These are phyloP conservation scores for Orthochromis malagaraziensis DNA, from an alignment of 2,113 vertebrate genomes.

Conservation along the genomic window DNA sequence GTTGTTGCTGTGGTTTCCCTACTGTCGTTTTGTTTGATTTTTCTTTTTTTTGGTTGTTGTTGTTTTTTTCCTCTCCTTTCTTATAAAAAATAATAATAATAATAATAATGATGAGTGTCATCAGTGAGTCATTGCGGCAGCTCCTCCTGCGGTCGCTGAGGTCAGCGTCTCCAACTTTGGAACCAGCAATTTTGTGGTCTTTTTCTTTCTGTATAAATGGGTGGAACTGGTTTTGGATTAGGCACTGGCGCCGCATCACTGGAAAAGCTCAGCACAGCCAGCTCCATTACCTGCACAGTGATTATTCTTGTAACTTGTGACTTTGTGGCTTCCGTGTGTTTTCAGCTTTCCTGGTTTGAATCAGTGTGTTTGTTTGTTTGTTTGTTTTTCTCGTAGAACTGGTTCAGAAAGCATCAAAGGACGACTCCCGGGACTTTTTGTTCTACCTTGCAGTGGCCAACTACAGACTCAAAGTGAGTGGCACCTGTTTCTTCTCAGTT, in stretches of 20 bases:
- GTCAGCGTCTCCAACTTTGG: not conserved
- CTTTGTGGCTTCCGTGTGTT: not conserved
- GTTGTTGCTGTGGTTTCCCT: not conserved
- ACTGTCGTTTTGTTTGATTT: not conserved
- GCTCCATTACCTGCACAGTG: not conserved
- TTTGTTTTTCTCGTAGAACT: slow-evolving; percentile 67
- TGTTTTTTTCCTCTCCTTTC: not conserved
- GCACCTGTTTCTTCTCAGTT: not conserved
- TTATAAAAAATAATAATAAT: not conserved
- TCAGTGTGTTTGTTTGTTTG: not conserved
- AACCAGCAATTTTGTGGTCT: not conserved
- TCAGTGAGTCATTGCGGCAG: not conserved
- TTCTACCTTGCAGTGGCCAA: slow-evolving; percentile 86
- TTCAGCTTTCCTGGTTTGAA: not conserved
- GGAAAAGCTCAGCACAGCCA: not conserved
- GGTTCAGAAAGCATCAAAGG: slow-evolving; percentile 76
- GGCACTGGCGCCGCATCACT: not conserved
- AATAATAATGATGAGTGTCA: not conserved
- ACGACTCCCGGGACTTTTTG: slow-evolving; percentile 83
- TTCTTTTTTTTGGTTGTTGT: not conserved
- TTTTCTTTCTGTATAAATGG: not conserved
- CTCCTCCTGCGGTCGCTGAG: not conserved
- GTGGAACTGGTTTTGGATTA: not conserved
- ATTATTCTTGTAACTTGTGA: not conserved
- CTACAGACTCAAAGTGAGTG: slow-evolving; percentile 83